phyloP scores from a whole-genome alignment of 2,113 vertebrate genomes.

The Spermophilus dauricus region DNA sequence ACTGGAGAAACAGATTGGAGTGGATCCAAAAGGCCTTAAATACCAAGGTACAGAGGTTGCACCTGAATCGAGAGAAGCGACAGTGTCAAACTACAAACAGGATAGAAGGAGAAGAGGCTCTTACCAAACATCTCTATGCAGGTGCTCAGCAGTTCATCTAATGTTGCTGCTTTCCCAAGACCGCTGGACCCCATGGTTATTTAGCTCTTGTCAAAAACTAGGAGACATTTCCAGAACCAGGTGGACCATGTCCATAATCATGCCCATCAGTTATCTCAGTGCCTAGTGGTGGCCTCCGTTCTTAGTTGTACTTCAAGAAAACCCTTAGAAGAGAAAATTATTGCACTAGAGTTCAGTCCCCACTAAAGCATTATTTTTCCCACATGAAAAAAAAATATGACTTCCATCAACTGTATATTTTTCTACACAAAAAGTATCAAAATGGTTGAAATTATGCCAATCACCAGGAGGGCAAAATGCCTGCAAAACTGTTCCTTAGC shows the following conservation, averaged over 20 bases:
- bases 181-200: constrained; percentile 94
- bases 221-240: constrained; percentile 85
- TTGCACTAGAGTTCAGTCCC: background rate
- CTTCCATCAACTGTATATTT: background rate
- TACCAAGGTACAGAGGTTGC: background rate
- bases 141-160: constrained; percentile 93
- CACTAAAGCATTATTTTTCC: background rate
- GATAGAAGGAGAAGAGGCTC: constrained; percentile 66
- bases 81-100: background rate
- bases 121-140: constrained; percentile 96
- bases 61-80: background rate
- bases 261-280: constrained; percentile 51
- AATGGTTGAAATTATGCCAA: background rate
- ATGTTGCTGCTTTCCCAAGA: constrained; percentile 95
- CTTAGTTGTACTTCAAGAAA: constrained; percentile 77
- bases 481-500: background rate
- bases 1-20: background rate
- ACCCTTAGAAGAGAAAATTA: constrained; percentile 79
- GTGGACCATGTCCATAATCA: constrained; percentile 77
- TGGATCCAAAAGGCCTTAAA: background rate
- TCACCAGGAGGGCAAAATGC: background rate
- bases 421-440: background rate
- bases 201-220: constrained; percentile 87
- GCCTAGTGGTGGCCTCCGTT: constrained; percentile 71
- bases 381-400: background rate